Evolutionary conservation across 2,797 vertebrate species (phyloP).

Genomic region (Chiloscyllium punctatum): DNA sequence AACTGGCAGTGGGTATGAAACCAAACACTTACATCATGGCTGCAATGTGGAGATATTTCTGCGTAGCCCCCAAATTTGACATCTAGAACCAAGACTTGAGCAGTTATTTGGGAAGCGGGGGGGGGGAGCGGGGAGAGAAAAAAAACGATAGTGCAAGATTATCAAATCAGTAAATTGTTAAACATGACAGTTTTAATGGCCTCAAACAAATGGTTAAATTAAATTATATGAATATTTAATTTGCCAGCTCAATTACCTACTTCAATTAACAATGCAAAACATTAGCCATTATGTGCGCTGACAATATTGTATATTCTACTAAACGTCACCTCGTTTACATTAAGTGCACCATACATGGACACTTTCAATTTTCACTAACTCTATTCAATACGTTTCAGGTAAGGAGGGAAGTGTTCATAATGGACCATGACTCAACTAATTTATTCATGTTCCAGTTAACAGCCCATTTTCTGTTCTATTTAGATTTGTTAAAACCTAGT

Average conservation of each 20-base stretch:
- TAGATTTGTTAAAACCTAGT: neutral
- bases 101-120: neutral
- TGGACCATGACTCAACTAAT: conserved; percentile 23
- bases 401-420: neutral
- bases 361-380: conserved; percentile 17
- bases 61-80: neutral
- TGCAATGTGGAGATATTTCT: neutral
- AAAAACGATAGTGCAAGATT: neutral
- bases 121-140: no score
- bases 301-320: conserved; percentile 69
- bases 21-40: neutral
- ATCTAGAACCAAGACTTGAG: neutral
- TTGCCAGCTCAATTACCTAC: conserved; percentile 70
- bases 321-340: conserved; percentile 10
- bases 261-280: conserved; percentile 70
- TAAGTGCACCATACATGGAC: neutral
- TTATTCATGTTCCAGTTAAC: neutral
- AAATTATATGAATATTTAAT: conserved; percentile 86
- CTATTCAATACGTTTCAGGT: neutral
- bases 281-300: conserved; percentile 74
- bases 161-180: conserved; percentile 30
- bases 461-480: neutral
- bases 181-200: conserved; percentile 36
- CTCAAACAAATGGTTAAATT: conserved; percentile 55
- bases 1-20: neutral